Conservation (phyloP, 92 coral and sea anemone species). For the Phenganax marumi region DNA sequence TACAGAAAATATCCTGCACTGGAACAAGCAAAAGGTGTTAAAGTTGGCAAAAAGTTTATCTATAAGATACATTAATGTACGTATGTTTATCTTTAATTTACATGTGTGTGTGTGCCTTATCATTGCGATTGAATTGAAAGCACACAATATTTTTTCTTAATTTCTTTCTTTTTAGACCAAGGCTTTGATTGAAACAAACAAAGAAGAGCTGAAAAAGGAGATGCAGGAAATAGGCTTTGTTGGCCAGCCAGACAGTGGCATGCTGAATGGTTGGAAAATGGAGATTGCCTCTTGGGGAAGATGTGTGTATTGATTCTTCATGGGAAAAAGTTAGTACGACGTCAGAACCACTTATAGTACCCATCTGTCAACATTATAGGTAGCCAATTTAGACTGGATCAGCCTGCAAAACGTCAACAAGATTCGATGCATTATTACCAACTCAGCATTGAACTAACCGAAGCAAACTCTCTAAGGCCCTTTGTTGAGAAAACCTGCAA, state of each 20-base stretch:
- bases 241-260: neutral
- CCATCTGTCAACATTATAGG: neutral
- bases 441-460: constrained; percentile 21
- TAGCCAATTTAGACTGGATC: constrained; percentile 5
- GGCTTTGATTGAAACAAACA: neutral
- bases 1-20: constrained; percentile 21
- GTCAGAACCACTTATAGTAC: neutral
- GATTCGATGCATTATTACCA: constrained; percentile 17
- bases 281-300: neutral
- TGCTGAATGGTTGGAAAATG: no score
- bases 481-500: constrained; percentile 33
- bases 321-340: neutral
- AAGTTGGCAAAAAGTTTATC: constrained; percentile 6
- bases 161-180: neutral
- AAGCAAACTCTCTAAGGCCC: constrained; percentile 28
- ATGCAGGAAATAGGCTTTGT: neutral
- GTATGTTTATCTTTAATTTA: neutral
- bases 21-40: constrained; percentile 22
- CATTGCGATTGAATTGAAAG: neutral
- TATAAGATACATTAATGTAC: constrained; percentile 4
- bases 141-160: neutral
- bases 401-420: neutral
- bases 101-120: neutral
- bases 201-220: neutral
- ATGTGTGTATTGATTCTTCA: neutral